A percentile compares a stretch with the other conserved stretches of the same genome.
These are phyloP conservation scores for Spicauda simplicius DNA, from an alignment of 2,888 invertebrate species.

Conservation along the genomic window DNA sequence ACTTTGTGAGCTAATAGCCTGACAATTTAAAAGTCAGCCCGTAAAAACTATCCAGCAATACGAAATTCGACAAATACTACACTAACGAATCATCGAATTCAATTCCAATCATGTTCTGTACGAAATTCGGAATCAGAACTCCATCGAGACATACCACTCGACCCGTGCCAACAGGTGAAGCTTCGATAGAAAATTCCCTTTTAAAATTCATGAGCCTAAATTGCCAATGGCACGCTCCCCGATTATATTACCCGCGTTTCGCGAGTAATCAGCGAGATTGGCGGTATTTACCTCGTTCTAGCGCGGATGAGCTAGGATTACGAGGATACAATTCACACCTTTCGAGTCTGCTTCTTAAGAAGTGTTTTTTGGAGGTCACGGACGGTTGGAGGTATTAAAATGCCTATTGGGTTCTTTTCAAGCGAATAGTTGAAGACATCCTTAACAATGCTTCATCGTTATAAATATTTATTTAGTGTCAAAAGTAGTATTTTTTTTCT, in stretches of 20 bases:
- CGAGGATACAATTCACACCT: too few species aligned
- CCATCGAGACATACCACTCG: constrained; percentile 35
- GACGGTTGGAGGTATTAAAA: too few species aligned
- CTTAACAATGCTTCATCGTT: too few species aligned
- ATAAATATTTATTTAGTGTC: too few species aligned
- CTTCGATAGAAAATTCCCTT: constrained; percentile 42
- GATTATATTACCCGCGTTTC: too few species aligned
- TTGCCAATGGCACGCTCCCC: constrained; percentile 44
- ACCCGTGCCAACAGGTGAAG: constrained; percentile 45
- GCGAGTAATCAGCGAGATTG: constrained; percentile 41
- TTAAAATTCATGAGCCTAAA: constrained; percentile 52
- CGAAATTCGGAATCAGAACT: constrained; percentile 27
- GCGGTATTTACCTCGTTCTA: constrained; percentile 32
- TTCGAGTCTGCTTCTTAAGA: too few species aligned
- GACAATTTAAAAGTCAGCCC: neutral
- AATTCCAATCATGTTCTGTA: constrained; percentile 6
- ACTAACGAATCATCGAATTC: neutral
- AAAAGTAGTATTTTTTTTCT: too few species aligned
- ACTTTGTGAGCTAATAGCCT: too few species aligned
- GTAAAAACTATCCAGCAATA: neutral
- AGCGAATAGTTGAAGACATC: too few species aligned
- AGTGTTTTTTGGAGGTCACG: too few species aligned
- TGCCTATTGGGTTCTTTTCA: too few species aligned
- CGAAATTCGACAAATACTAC: neutral
- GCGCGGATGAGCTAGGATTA: too few species aligned